phyloP scores from a whole-genome alignment of 2,888 invertebrate species.

The Scaeva pyrastri region DNA sequence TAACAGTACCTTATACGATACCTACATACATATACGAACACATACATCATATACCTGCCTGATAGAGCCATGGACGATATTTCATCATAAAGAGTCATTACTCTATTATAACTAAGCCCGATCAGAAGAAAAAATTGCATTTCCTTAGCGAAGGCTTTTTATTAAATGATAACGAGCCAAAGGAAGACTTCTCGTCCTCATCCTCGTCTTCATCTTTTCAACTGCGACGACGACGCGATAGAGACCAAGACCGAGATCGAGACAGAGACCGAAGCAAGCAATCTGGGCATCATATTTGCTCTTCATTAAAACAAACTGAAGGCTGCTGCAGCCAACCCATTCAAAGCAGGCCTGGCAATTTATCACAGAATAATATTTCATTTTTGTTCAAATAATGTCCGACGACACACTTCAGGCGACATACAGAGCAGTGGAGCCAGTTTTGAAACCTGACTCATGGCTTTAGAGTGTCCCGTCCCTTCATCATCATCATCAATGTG shows the following conservation, averaged over 20 bases:
- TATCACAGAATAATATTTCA: constrained; percentile 72
- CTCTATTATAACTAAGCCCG: neutral
- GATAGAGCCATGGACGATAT: neutral
- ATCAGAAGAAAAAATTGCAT: neutral
- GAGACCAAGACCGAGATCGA: no score
- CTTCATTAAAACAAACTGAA: constrained; percentile 73
- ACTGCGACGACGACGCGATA: no score
- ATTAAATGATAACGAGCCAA: constrained; percentile 71
- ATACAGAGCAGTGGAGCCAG: constrained; percentile 29
- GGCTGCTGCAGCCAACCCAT: constrained; percentile 39
- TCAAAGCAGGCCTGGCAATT: constrained; percentile 52
- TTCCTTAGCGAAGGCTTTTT: constrained; percentile 61
- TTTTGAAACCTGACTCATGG: constrained; percentile 23
- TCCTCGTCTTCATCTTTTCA: neutral
- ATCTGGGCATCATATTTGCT: constrained; percentile 71
- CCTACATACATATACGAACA: no score
- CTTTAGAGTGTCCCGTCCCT: constrained; percentile 39
- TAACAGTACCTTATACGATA: constrained; percentile 1
- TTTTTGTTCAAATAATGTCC: constrained; percentile 62
- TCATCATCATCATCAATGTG: constrained; percentile 60
- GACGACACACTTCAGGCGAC: constrained; percentile 50
- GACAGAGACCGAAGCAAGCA: constrained; percentile 51
- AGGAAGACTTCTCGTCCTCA: constrained; percentile 21
- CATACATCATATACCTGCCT: neutral
- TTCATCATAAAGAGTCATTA: constrained; percentile 11